Percentiles rank a stretch among this genome's conserved stretches.
phyloP scores from a whole-genome alignment of 64 coral and sea anemone genomes.

The Stichodactyla helianthus region DNA sequence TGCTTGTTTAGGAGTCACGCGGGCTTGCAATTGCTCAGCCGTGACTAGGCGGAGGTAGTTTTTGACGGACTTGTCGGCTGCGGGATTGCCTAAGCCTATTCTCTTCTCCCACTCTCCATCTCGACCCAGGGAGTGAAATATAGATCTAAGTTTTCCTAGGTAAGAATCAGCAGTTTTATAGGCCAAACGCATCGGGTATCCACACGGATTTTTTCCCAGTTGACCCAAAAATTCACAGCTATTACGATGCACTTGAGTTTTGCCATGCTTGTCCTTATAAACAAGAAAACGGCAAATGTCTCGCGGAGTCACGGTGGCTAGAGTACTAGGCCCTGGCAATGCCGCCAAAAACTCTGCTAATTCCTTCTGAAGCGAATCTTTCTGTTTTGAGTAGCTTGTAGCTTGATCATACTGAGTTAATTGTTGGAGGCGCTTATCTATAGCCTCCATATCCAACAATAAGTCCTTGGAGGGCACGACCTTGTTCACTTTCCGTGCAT shows the following conservation, averaged over 20 bases:
- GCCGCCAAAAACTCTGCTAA: not conserved
- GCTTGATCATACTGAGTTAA: not conserved
- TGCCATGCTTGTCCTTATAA: constrained; percentile 34
- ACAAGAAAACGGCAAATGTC: constrained; percentile 32
- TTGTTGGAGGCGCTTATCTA: constrained; percentile 28
- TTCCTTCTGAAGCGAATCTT: no score
- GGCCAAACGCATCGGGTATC: constrained; percentile 10
- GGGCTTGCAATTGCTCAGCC: not conserved
- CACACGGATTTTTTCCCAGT: constrained; percentile 15
- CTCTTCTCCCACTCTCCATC: not conserved
- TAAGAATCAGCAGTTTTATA: not conserved
- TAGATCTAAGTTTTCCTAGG: not conserved
- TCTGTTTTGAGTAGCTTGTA: not conserved
- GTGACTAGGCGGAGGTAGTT: not conserved
- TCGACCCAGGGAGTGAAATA: not conserved
- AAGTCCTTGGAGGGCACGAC: not conserved
- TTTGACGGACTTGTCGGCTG: not conserved
- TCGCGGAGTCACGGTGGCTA: constrained; percentile 18
- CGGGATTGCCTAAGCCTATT: no score
- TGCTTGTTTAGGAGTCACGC: not conserved
- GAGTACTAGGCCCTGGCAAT: no score
- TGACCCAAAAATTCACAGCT: constrained; percentile 28
- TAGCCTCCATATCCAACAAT: not conserved
- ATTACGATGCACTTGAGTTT: constrained; percentile 16
- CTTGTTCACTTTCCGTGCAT: constrained; percentile 2